Base-by-base conservation (phyloP, 2,888 invertebrate species). In the Uloborus plumipes region DNA sequence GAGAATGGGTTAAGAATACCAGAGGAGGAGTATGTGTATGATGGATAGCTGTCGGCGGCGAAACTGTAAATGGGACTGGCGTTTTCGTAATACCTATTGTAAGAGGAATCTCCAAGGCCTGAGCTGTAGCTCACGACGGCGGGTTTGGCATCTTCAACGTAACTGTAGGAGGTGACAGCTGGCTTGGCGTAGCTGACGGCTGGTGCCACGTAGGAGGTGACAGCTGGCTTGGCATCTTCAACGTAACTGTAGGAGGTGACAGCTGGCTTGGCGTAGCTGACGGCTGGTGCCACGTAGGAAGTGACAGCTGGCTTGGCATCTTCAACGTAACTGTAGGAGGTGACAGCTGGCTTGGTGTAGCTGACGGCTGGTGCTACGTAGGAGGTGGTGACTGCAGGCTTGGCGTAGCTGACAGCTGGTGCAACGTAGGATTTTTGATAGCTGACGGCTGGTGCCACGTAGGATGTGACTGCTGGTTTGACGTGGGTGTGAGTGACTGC, bases 21-120 rank as follows among this genome's bases (percentile, higher is more conserved):
- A 18, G 66, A 53, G 18, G 79, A 80, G n/a, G 73, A 73, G 22
- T 80, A 80, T 13, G 79, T 61, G 73, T 80, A 80, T n/a, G 79
- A 79, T 9, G 79, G 79, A 50, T 77, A 77, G 26, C 66, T 51
- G 11, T 49, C 71, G 1, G 73, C 73, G 2, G 53, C n/a, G 67
- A 73, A 80, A 39, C 73, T 73, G 79, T 80, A 69, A n/a, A 73
- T 67, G 31, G 67, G 67, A 13, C 55, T 18, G n/a, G 55, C 53
- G 49, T 62, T 22, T 39, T 26, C 16, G 66, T 59, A 59, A 65
- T 78, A 78, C 26, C 50, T 55, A 20, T 26, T 59, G 20, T 14
- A 20, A 14, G 55, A 20, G 11, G 65, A 18, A 13, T 47, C 70
- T 20, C n/a, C 18, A 13, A 22, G 22, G 14, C 15, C 59, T 20